Conservation (phyloP, 2,888 invertebrate genomes). For the Mamestra brassicae region DNA sequence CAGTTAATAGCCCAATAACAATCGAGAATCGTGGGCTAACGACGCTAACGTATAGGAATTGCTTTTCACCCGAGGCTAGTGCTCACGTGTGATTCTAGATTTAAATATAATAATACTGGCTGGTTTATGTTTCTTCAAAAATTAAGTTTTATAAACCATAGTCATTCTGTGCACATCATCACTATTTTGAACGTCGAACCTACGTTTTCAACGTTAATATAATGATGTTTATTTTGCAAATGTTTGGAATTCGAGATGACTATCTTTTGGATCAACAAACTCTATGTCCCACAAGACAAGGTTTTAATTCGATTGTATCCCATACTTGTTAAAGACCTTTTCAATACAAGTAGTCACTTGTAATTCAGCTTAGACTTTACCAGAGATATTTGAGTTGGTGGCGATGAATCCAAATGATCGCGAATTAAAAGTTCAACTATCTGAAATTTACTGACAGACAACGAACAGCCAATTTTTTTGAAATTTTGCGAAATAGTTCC, state of each 20-base stretch:
- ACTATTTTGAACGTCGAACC: not conserved
- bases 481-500: not conserved
- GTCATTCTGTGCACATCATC: not conserved
- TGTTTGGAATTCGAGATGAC: too few relatives aligned
- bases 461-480: too few relatives aligned
- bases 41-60: constrained; percentile 28
- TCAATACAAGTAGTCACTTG: too few relatives aligned
- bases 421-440: too few relatives aligned
- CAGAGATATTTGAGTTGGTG: too few relatives aligned
- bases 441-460: too few relatives aligned
- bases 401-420: too few relatives aligned
- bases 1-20: constrained; percentile 54
- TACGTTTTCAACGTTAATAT: not conserved
- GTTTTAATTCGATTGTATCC: too few relatives aligned
- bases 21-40: constrained; percentile 20
- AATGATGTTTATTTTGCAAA: not conserved
- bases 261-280: too few relatives aligned
- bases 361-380: too few relatives aligned
- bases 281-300: too few relatives aligned
- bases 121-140: constrained; percentile 8
- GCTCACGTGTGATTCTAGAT: constrained; percentile 7
- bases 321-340: too few relatives aligned
- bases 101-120: constrained; percentile 10
- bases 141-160: not conserved
- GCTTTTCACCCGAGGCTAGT: constrained; percentile 28